These are phyloP conservation scores for Eucidaris tribuloides DNA, from an alignment of 35 echinoderm and acorn worm genomes.

Conservation along the genomic window DNA sequence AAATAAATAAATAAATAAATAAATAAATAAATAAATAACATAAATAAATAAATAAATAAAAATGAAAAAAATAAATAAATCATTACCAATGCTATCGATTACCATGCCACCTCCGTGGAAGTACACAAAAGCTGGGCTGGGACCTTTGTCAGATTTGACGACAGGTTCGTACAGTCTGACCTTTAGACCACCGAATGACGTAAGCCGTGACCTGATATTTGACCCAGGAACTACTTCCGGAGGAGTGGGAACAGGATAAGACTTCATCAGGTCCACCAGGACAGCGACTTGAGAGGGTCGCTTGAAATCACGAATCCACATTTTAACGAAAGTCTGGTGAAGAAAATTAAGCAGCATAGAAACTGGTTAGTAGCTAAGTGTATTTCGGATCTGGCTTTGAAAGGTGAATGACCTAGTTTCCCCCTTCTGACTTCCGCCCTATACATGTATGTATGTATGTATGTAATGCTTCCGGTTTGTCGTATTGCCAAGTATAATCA, in stretches of 20 bases:
- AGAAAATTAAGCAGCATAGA: too few relatives aligned
- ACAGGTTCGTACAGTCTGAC: slow-evolving; percentile 70
- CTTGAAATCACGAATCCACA: neutral
- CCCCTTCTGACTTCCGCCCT: too few relatives aligned
- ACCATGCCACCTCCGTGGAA: slow-evolving; percentile 71
- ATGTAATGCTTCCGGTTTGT: too few relatives aligned
- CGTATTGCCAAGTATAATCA: too few relatives aligned
- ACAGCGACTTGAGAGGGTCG: neutral
- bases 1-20: too few relatives aligned
- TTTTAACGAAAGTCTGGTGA: neutral
- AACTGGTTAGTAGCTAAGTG: too few relatives aligned
- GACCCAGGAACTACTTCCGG: slow-evolving; percentile 19
- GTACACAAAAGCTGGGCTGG: slow-evolving; percentile 54
- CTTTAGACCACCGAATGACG: slow-evolving; percentile 42
- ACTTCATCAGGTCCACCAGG: neutral
- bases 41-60: too few relatives aligned
- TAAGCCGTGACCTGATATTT: slow-evolving; percentile 22
- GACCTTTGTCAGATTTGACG: neutral
- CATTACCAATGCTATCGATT: slow-evolving; percentile 55
- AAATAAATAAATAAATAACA: too few relatives aligned
- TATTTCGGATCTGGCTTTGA: too few relatives aligned
- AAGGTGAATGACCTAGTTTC: too few relatives aligned
- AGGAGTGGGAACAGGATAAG: neutral
- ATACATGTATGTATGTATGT: too few relatives aligned
- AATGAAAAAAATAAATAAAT: too few relatives aligned